These are phyloP conservation scores for Bombus superbus DNA, from an alignment of 1,140 invertebrate species.

Conservation along the genomic window DNA sequence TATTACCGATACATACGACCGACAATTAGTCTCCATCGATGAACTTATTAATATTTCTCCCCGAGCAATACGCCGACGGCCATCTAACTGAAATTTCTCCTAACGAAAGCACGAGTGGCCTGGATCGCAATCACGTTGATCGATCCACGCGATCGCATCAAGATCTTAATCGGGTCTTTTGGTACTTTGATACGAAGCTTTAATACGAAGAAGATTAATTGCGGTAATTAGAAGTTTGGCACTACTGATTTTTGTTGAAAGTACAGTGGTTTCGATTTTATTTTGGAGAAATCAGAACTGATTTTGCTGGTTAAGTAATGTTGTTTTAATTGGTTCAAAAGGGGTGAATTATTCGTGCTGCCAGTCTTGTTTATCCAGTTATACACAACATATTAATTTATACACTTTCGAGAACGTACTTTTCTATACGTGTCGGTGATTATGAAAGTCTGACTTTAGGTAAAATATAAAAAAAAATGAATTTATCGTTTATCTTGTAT, in stretches of 20 bases:
- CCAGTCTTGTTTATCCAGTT: background rate
- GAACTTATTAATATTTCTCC: slow-evolving; percentile 70
- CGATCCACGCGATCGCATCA: too few species aligned
- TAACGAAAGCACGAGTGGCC: background rate
- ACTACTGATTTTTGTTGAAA: background rate
- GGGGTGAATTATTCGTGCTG: background rate
- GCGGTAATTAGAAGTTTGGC: too few species aligned
- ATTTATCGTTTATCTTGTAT: too few species aligned
- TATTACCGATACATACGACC: slow-evolving; percentile 62
- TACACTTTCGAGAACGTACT: too few species aligned
- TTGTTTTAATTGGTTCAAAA: background rate
- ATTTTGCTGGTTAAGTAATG: background rate
- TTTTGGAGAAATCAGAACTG: background rate
- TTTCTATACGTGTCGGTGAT: too few species aligned
- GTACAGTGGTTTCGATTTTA: background rate
- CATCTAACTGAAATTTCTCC: slow-evolving; percentile 61
- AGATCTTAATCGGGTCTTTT: background rate
- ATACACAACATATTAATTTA: too few species aligned
- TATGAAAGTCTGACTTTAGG: too few species aligned
- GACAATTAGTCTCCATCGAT: slow-evolving; percentile 71
- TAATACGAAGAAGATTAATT: background rate
- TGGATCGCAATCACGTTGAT: too few species aligned
- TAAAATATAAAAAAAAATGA: too few species aligned
- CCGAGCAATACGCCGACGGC: too few species aligned
- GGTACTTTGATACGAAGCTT: background rate